Conservation (phyloP, 1,140 invertebrate species). For the Apocrypta bakeri region DNA sequence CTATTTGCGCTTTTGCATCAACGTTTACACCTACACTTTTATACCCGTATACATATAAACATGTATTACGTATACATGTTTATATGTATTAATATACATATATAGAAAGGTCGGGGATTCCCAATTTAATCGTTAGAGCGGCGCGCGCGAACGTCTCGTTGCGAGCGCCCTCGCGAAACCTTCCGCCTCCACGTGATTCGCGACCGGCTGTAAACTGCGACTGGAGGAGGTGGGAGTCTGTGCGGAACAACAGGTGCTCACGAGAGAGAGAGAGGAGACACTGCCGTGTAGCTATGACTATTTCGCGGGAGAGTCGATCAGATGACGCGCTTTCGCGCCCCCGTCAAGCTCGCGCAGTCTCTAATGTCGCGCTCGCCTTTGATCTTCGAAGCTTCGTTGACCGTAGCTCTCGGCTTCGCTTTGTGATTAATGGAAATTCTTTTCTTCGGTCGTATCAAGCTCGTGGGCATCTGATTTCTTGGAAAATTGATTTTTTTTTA, state of each 20-base stretch:
- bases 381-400: background rate
- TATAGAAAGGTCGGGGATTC: background rate
- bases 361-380: background rate
- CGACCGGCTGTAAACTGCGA: background rate
- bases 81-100: too few relatives aligned
- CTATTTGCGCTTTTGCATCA: too few relatives aligned
- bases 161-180: constrained; percentile 7
- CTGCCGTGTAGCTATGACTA: background rate
- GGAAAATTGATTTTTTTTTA: too few relatives aligned
- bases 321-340: background rate
- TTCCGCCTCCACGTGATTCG: constrained; percentile 29
- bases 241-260: constrained; percentile 34
- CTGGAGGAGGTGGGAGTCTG: constrained; percentile 3
- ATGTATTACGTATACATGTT: too few relatives aligned
- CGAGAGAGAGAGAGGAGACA: background rate
- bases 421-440: too few relatives aligned
- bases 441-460: too few relatives aligned
- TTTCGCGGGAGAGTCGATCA: background rate
- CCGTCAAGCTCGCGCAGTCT: background rate
- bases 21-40: too few relatives aligned
- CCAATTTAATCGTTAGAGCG: constrained; percentile 6
- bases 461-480: too few relatives aligned
- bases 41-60: too few relatives aligned
- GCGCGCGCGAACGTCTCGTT: background rate
- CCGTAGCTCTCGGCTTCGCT: background rate